These are phyloP conservation scores for Tenualosa thibaudeaui DNA, from an alignment of 2,797 vertebrate genomes.

Conservation along the genomic window DNA sequence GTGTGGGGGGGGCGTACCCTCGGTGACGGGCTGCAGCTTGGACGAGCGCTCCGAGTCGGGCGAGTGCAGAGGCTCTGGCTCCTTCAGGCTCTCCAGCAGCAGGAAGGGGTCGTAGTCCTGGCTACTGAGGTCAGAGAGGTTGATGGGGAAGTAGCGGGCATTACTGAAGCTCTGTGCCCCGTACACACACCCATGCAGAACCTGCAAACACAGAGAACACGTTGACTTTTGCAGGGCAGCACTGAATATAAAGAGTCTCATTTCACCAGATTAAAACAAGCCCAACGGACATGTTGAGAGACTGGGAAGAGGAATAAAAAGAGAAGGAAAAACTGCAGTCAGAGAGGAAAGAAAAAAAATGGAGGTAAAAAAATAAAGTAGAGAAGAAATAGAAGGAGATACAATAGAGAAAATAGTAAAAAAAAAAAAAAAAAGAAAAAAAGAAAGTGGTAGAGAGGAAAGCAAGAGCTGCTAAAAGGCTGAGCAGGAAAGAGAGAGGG, in stretches of 20 bases:
- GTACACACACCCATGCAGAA: constrained; percentile 96
- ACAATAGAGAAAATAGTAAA: neutral
- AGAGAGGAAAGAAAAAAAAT: neutral
- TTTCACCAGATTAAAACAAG: neutral
- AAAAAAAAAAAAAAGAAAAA: neutral
- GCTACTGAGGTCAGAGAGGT: constrained; percentile 90
- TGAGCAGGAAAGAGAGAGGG: neutral
- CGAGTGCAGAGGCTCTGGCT: constrained; percentile 96
- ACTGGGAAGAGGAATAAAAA: no score
- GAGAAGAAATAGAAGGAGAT: neutral
- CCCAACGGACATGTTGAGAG: neutral
- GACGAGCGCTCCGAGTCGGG: constrained; percentile 94
- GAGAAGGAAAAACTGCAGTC: neutral
- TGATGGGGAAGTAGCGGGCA: constrained; percentile 90
- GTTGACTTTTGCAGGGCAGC: neutral
- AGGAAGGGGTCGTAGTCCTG: constrained; percentile 95
- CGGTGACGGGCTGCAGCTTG: constrained; percentile 95
- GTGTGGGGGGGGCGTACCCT: constrained; percentile 74
- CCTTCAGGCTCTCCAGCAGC: constrained; percentile 89
- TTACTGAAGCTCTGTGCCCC: constrained; percentile 95
- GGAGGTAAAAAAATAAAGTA: neutral
- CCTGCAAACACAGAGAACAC: constrained; percentile 65
- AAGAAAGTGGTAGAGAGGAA: neutral
- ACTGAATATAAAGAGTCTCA: no score
- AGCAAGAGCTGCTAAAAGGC: neutral